phyloP scores from a whole-genome alignment of 2,797 vertebrate genomes.

The Pteropus rufus region DNA sequence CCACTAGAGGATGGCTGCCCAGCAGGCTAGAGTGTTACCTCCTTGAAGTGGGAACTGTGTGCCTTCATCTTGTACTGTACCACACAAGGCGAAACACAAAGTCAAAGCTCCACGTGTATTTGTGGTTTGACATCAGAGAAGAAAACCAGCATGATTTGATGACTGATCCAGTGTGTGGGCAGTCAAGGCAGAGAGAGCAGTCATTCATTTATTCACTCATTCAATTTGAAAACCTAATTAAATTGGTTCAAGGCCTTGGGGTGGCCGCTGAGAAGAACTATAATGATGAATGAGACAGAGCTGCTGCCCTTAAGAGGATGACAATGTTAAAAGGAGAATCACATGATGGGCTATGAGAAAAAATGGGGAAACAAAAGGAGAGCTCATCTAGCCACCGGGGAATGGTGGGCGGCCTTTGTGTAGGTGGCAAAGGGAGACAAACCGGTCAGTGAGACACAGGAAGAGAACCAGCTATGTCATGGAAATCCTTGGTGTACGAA shows the following conservation, averaged over 20 bases:
- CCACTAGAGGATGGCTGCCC: neutral
- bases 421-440: neutral
- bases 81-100: neutral
- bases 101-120: neutral
- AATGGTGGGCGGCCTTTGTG: neutral
- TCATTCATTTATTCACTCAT: neutral
- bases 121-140: neutral
- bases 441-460: too few species aligned
- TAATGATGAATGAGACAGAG: neutral
- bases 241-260: neutral
- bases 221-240: neutral
- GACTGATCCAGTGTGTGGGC: neutral
- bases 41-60: neutral
- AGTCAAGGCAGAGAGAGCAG: neutral
- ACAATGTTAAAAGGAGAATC: neutral
- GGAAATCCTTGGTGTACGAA: neutral
- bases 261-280: neutral
- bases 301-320: neutral
- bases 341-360: neutral
- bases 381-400: neutral
- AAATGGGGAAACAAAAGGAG: neutral
- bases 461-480: neutral
- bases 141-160: neutral
- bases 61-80: neutral
- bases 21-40: neutral